Evolutionary conservation across 1,140 invertebrate genomes (phyloP).

Genomic region (Chrysoperla carnea): DNA sequence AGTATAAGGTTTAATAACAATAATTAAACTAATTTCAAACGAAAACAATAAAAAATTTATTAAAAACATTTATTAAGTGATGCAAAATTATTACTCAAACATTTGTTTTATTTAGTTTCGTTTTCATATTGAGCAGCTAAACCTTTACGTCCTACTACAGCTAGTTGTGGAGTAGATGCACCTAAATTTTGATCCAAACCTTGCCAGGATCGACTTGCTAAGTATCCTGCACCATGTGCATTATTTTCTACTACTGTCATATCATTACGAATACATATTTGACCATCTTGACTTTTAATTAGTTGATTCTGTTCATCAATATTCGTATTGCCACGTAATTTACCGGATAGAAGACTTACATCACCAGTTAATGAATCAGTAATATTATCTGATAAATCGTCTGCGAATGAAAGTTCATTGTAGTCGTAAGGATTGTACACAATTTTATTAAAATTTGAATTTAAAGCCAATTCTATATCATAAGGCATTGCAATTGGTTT

Average conservation of each 20-base stretch:
- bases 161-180: constrained; percentile 36
- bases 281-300: constrained; percentile 8
- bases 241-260: constrained; percentile 25
- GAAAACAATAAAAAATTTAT: too few relatives aligned
- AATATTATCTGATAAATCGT: constrained; percentile 15
- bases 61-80: too few relatives aligned
- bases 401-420: constrained; percentile 25
- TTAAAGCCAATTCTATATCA: constrained; percentile 81
- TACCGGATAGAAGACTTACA: constrained; percentile 50
- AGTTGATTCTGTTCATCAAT: constrained; percentile 15
- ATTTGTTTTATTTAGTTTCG: constrained; percentile 12
- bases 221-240: constrained; percentile 32
- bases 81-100: too few relatives aligned
- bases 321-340: constrained; percentile 26
- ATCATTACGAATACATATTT: constrained; percentile 18
- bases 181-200: constrained; percentile 56
- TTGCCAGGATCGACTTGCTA: constrained; percentile 47
- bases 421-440: constrained; percentile 23
- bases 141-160: constrained; percentile 42
- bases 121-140: constrained; percentile 31
- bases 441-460: constrained; percentile 23
- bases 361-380: constrained; percentile 20
- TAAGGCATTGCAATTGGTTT: constrained; percentile 82
- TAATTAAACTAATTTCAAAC: too few relatives aligned
- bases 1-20: too few relatives aligned